These are phyloP conservation scores for Drosophila repletoides DNA, from an alignment of 1,140 invertebrate species.

Conservation along the genomic window DNA sequence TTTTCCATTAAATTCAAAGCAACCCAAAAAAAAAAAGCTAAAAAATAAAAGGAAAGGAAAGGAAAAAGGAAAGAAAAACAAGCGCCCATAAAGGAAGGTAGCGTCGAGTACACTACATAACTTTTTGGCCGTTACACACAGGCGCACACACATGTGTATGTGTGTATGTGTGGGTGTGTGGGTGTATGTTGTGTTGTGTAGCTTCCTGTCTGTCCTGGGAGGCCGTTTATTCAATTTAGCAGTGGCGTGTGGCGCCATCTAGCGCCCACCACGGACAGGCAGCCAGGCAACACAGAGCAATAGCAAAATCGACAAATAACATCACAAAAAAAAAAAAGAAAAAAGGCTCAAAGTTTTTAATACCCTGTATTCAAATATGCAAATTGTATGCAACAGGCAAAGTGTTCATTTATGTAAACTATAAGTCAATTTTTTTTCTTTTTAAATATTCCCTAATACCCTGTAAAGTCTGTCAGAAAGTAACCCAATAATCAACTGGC, in stretches of 20 bases:
- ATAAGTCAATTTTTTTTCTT: too few relatives aligned
- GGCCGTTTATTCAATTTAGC: constrained; percentile 73
- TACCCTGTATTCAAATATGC: constrained; percentile 7
- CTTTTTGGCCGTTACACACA: constrained; percentile 52
- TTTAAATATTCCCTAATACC: too few relatives aligned
- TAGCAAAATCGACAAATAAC: constrained; percentile 19
- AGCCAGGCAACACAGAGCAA: constrained; percentile 9
- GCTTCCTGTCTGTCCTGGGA: constrained; percentile 63
- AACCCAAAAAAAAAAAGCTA: constrained; percentile 62
- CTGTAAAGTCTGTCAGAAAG: too few relatives aligned
- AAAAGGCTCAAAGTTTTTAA: not conserved
- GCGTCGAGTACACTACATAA: constrained; percentile 73
- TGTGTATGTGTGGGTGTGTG: constrained; percentile 25
- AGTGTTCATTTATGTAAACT: too few relatives aligned
- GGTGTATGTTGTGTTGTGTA: constrained; percentile 47
- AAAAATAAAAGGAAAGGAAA: constrained; percentile 32
- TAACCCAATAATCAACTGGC: too few relatives aligned
- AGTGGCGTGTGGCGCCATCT: constrained; percentile 75
- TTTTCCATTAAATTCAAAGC: constrained; percentile 80
- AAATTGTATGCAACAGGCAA: constrained; percentile 24
- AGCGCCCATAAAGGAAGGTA: constrained; percentile 62
- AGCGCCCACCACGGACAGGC: constrained; percentile 52
- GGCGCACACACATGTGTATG: constrained; percentile 3
- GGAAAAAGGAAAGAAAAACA: constrained; percentile 53
- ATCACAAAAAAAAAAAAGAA: constrained; percentile 31